Percentiles rank a stretch among this genome's conserved stretches.
Evolutionary conservation across 92 coral and sea anemone genomes (phyloP).

Genomic region (Montipora capitata): DNA sequence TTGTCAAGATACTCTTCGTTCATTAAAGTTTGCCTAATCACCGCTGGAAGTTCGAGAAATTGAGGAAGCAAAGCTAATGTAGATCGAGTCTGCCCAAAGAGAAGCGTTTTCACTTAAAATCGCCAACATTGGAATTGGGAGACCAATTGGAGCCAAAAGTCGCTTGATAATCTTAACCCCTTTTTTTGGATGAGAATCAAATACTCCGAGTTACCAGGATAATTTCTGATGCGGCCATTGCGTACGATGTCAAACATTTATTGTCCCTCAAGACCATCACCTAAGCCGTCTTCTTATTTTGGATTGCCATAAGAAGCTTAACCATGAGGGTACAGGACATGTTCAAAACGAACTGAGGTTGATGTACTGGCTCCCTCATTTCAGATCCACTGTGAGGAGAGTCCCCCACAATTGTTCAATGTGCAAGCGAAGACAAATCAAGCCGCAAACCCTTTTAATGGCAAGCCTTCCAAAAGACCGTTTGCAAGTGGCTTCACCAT

Average conservation of each 20-base stretch:
- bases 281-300: conserved; percentile 33
- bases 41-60: conserved; percentile 28
- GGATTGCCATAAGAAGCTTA: conserved; percentile 36
- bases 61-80: conserved; percentile 9
- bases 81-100: conserved; percentile 28
- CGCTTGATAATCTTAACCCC: conserved; percentile 29
- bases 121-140: not conserved
- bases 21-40: conserved; percentile 22
- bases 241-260: conserved; percentile 19
- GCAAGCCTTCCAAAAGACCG: conserved; percentile 56
- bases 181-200: conserved; percentile 31
- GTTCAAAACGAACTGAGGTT: conserved; percentile 35
- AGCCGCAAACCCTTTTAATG: conserved; percentile 53
- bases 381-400: conserved; percentile 36
- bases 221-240: conserved; percentile 20
- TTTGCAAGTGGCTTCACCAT: conserved; percentile 46
- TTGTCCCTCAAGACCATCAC: conserved; percentile 38
- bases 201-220: conserved; percentile 50
- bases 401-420: conserved; percentile 27
- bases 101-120: conserved; percentile 31
- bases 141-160: conserved; percentile 29
- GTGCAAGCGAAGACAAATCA: conserved; percentile 29
- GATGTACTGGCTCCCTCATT: conserved; percentile 34
- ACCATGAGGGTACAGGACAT: conserved; percentile 31
- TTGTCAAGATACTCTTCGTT: conserved; percentile 23